Base-by-base conservation (phyloP, 2,113 vertebrate genomes). In the Podarcis cretensis region DNA sequence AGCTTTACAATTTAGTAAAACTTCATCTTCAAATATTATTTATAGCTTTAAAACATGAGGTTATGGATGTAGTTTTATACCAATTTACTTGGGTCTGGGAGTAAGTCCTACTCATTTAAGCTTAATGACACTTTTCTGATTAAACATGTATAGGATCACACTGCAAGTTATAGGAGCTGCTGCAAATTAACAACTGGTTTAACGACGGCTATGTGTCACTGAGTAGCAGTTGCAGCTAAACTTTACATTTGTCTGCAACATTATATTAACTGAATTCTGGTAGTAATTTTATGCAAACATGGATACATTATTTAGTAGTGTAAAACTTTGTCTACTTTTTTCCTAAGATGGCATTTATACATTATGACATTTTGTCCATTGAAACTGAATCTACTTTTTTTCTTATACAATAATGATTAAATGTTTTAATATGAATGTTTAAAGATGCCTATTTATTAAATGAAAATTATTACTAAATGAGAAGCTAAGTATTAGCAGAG, bases 1-100 rank as follows among this genome's bases (percentile, higher is more conserved):
- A 92, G 85, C n/a, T 90, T 77, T 57, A 87, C 88, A 88, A 89
- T 43, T 37, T 9, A 95, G 90, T 69, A 21, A 75, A 92, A 84
- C 85, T 80, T 91, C 82, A 57, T 54, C 74, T 78, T 91, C 54
- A 14, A 92, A 76, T 18, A 4, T 89, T 90, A 75, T 88, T 32
- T 8, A 79, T 75, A 12, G 87, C 0, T 14, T 68, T 69, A 76
- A 76, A 87, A 92, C 8, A 25, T 2, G 23, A 91, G 63, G 88
- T 89, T 5, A 20, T 54, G 48, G 10, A 54, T 54, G 48, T 10
- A 54, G 48, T 54, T 54, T 54, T 54, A 54, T 54, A 12, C 48
- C 48, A 54, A 54, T 54, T 54, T 54, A 54, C 48, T 54, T 54
- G 48, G 10, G 48, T 54, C 48, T 54, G 48, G 48, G 10, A 54